phyloP scores from a whole-genome alignment of 2,888 invertebrate species.

The Ditula angustiorana region DNA sequence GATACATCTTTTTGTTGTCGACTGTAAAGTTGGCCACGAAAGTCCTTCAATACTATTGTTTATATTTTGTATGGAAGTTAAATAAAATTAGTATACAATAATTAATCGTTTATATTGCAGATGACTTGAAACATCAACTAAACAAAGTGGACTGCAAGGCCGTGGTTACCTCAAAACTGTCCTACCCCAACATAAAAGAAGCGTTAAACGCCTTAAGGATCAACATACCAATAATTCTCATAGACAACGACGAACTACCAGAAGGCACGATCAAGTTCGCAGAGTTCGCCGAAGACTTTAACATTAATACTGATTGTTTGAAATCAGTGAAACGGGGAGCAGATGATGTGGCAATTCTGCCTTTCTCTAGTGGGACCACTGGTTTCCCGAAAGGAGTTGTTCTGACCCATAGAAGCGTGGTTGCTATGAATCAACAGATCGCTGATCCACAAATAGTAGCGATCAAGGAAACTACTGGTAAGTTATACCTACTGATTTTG shows the following conservation, averaged over 20 bases:
- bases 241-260: conserved; percentile 76
- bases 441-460: conserved; percentile 66
- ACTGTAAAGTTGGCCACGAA: too few species aligned
- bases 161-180: conserved; percentile 85
- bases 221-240: conserved; percentile 82
- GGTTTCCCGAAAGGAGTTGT: conserved; percentile 92
- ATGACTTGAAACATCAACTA: conserved; percentile 89
- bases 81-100: too few species aligned
- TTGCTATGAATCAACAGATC: conserved; percentile 78
- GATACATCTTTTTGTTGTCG: too few species aligned
- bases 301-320: conserved; percentile 80
- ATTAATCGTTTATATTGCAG: conserved; percentile 75
- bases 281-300: conserved; percentile 85
- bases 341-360: conserved; percentile 88
- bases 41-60: too few species aligned
- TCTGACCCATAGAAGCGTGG: conserved; percentile 86
- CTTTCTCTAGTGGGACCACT: conserved; percentile 95
- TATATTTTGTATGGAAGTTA: too few species aligned
- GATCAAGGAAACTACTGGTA: conserved; percentile 73
- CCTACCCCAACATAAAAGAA: conserved; percentile 76
- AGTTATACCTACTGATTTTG: conserved; percentile 37
- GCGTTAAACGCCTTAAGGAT: conserved; percentile 76
- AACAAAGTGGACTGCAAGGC: conserved; percentile 86
- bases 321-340: conserved; percentile 70
- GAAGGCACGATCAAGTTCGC: conserved; percentile 87